Percentiles rank a stretch among this genome's conserved stretches.
phyloP scores from a whole-genome alignment of 2,888 invertebrate species.

The Steinernema hermaphroditum region DNA sequence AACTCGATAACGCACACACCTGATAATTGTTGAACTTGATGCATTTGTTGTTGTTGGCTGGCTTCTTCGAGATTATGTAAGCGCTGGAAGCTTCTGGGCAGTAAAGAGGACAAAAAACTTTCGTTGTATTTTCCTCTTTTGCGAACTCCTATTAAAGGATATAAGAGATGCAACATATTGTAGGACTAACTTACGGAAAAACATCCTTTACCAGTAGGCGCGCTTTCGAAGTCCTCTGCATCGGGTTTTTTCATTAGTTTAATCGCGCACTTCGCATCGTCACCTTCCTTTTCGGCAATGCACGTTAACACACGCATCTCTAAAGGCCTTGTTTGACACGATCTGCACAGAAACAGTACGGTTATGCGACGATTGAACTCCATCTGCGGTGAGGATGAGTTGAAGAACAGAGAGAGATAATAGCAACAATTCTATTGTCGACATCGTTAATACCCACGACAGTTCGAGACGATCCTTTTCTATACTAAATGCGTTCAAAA shows the following conservation, averaged over 20 bases:
- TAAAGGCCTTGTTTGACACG: background rate
- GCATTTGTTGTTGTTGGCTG: conserved; percentile 23
- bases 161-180: too few relatives aligned
- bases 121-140: background rate
- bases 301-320: conserved; percentile 22
- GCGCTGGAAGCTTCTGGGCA: conserved; percentile 11
- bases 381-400: too few relatives aligned
- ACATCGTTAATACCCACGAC: too few relatives aligned
- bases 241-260: conserved; percentile 20
- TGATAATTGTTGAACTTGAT: conserved; percentile 22
- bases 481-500: background rate
- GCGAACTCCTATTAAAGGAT: background rate
- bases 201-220: conserved; percentile 19
- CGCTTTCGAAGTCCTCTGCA: conserved; percentile 1
- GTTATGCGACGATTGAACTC: background rate
- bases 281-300: conserved; percentile 17
- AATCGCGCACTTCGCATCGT: conserved; percentile 18
- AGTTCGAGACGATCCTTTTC: background rate
- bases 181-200: background rate
- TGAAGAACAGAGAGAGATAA: too few relatives aligned
- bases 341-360: background rate
- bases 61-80: conserved; percentile 25
- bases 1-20: background rate
- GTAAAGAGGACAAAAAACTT: conserved; percentile 17
- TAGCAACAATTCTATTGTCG: too few relatives aligned